These are phyloP conservation scores for Agonopterix subpropinquella DNA, from an alignment of 2,888 invertebrate species.

Conservation along the genomic window DNA sequence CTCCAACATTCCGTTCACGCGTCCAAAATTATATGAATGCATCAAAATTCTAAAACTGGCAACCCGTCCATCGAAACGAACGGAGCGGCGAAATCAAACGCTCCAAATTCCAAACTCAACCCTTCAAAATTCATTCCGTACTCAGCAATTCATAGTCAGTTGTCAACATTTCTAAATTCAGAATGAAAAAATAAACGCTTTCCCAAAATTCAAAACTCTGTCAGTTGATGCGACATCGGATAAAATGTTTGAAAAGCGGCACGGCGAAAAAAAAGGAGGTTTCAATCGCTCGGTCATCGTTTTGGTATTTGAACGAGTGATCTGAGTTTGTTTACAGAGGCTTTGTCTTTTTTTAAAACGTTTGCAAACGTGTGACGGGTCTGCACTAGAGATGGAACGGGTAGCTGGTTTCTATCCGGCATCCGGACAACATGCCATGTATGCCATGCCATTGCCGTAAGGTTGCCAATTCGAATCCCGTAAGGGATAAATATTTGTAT, in stretches of 20 bases:
- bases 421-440: too few relatives aligned
- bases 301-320: constrained; percentile 5
- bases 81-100: neutral
- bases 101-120: neutral
- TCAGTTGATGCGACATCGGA: constrained; percentile 3
- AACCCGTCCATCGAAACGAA: neutral
- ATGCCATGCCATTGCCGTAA: too few relatives aligned
- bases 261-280: constrained; percentile 1
- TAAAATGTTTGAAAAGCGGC: constrained; percentile 5
- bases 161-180: constrained; percentile 11
- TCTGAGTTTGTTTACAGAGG: neutral
- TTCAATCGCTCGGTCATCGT: constrained; percentile 1
- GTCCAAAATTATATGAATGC: neutral
- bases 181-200: constrained; percentile 2
- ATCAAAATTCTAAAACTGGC: constrained; percentile 1
- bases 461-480: too few relatives aligned
- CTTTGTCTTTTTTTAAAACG: too few relatives aligned
- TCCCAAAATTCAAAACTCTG: constrained; percentile 18
- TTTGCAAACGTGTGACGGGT: too few relatives aligned
- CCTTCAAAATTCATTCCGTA: constrained; percentile 4
- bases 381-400: too few relatives aligned
- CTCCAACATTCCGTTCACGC: too few relatives aligned
- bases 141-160: constrained; percentile 9
- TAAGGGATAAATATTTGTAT: too few relatives aligned
- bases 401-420: too few relatives aligned